These are phyloP conservation scores for Coccyzus lansbergi DNA, from an alignment of 2,797 vertebrate species.

Conservation along the genomic window DNA sequence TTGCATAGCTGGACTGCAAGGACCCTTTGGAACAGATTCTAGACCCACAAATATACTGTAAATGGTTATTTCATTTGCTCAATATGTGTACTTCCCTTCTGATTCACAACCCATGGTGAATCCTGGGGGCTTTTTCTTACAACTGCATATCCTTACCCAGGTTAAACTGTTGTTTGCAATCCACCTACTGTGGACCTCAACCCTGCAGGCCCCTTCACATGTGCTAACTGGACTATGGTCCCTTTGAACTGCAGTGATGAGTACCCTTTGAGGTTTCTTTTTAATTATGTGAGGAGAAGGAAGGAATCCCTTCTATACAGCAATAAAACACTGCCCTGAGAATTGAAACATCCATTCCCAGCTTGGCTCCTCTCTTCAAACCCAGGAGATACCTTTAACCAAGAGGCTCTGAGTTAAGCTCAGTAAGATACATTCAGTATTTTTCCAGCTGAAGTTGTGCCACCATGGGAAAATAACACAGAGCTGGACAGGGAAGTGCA, in stretches of 20 bases:
- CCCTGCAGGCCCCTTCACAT: neutral
- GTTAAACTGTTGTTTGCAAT: neutral
- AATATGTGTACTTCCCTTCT: neutral
- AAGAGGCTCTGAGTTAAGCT: neutral
- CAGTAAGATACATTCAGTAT: neutral
- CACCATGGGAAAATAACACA: neutral
- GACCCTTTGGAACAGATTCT: neutral
- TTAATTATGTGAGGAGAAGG: neutral
- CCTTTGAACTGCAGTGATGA: neutral
- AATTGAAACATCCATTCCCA: neutral
- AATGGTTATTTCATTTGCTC: neutral
- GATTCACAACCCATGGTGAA: neutral
- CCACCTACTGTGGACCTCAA: neutral
- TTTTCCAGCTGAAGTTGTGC: neutral
- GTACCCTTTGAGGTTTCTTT: neutral
- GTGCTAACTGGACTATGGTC: neutral
- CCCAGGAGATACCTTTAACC: neutral
- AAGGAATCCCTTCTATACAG: neutral
- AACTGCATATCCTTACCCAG: neutral
- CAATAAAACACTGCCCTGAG: neutral
- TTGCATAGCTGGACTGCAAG: neutral
- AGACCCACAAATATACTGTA: neutral
- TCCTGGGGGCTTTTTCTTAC: neutral
- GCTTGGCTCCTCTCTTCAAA: neutral
- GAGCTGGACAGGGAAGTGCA: fast-evolving